Evolutionary conservation across 2,113 vertebrate species (phyloP).

Genomic region (Lates calcarifer): DNA sequence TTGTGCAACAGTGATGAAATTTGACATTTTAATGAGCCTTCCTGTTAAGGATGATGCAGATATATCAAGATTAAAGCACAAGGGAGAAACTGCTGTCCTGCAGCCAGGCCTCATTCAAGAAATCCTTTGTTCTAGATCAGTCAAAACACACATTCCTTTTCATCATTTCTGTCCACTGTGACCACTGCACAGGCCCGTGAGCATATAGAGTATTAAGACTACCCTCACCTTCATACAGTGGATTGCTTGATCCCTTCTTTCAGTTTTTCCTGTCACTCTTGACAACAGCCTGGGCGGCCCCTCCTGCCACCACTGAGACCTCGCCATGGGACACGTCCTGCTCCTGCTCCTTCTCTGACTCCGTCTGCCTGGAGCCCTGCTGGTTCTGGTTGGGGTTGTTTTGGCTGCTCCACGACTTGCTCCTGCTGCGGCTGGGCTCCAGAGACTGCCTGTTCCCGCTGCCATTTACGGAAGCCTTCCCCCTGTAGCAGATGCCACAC

Average conservation of each 20-base stretch:
- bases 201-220: background rate
- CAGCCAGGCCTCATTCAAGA: constrained; percentile 33
- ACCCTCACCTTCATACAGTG: background rate
- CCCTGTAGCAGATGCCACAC: constrained; percentile 85
- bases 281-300: background rate
- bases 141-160: constrained; percentile 1
- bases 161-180: background rate
- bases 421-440: constrained; percentile 88
- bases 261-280: constrained; percentile 37
- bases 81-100: constrained; percentile 41
- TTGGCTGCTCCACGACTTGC: constrained; percentile 93
- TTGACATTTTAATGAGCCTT: constrained; percentile 2
- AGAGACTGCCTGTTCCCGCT: constrained; percentile 79
- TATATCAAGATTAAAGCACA: constrained; percentile 19
- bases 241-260: background rate
- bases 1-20: background rate
- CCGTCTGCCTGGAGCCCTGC: constrained; percentile 47
- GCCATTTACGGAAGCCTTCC: constrained; percentile 54
- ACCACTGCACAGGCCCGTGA: background rate
- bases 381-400: constrained; percentile 77
- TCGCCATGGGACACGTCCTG: constrained; percentile 14
- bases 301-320: constrained; percentile 59
- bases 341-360: constrained; percentile 43
- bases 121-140: background rate
- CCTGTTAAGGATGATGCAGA: constrained; percentile 12